These are phyloP conservation scores for Ornithoptera alexandrae DNA, from an alignment of 2,888 invertebrate genomes.

Conservation along the genomic window DNA sequence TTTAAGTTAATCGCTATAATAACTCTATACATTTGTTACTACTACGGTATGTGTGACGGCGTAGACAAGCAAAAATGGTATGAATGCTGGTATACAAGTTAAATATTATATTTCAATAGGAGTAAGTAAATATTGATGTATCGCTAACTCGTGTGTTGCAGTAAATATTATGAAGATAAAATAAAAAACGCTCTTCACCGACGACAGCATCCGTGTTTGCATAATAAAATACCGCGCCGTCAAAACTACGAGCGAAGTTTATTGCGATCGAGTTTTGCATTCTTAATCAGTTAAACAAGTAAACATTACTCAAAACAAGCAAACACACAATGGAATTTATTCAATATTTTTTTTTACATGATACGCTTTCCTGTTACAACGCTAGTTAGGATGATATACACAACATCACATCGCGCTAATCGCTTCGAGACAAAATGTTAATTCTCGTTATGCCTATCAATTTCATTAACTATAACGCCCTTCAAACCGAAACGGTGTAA, in stretches of 20 bases:
- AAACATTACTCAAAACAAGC: background rate
- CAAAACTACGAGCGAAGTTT: constrained; percentile 13
- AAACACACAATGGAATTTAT: background rate
- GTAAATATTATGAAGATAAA: constrained; percentile 27
- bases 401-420: too few relatives aligned
- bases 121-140: constrained; percentile 24
- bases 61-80: background rate
- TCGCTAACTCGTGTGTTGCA: constrained; percentile 10
- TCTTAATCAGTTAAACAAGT: constrained; percentile 10
- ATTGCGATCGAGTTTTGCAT: constrained; percentile 1
- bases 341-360: background rate
- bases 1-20: too few relatives aligned
- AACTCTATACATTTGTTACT: background rate
- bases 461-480: too few relatives aligned
- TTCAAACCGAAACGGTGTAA: too few relatives aligned
- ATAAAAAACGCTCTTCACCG: constrained; percentile 16
- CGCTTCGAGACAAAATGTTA: too few relatives aligned
- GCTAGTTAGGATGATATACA: too few relatives aligned
- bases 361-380: too few relatives aligned
- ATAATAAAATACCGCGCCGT: constrained; percentile 21
- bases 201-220: constrained; percentile 27
- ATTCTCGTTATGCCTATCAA: too few relatives aligned
- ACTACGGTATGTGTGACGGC: background rate
- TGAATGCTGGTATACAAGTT: background rate
- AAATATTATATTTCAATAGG: constrained; percentile 14